Evolutionary conservation across 2,113 vertebrate genomes (phyloP), one percentile per base, ranked within the genome.

Genomic region (Kryptolebias marmoratus): DNA sequence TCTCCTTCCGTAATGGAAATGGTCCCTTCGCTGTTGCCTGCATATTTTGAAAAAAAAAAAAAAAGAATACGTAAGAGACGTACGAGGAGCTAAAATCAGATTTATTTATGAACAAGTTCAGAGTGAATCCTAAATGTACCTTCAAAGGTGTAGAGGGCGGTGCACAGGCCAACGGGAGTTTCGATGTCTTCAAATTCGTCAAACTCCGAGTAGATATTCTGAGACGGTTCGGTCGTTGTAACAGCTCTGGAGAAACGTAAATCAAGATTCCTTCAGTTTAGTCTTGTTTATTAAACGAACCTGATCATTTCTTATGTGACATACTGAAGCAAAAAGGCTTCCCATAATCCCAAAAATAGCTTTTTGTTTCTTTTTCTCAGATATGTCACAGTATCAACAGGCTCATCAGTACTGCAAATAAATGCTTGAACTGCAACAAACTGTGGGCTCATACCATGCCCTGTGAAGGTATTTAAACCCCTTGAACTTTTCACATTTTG

Each of bases 141-240:
- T 79, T 95, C 89, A 53, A 96, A 96, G 55, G 88, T 91, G 80
- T 96, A 96, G 10, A 96, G 90, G n/a, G 95, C 95, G 1, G 88
- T 88, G 49, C 95, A 96, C 67, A 92, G 94, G 61, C 94, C 94
- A 0, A 95, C 76, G 9, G 95, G 94, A 3, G 72, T 77, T 2
- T 94, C 93, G 8, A 93, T 61, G 2, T 95, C 93, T 0, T 94
- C 93, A 67, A 96, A 96, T 39, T 96, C 95, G 18, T 96, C 94
- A 5, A 95, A 95, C 31, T 92, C 90, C 1, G 79, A 8, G 72
- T 92, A 93, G 75, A 89, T 76, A 84, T 85, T 81, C 2, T 50
- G 75, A 14, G 61, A 0, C 1, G 22, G 56, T 1, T 88, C 6
- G 1, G 2, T 60, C 0, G 53, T 62, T 15, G 73, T 66, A 22